Conservation (phyloP, 2,113 vertebrate species). For the Rattus rattus region DNA sequence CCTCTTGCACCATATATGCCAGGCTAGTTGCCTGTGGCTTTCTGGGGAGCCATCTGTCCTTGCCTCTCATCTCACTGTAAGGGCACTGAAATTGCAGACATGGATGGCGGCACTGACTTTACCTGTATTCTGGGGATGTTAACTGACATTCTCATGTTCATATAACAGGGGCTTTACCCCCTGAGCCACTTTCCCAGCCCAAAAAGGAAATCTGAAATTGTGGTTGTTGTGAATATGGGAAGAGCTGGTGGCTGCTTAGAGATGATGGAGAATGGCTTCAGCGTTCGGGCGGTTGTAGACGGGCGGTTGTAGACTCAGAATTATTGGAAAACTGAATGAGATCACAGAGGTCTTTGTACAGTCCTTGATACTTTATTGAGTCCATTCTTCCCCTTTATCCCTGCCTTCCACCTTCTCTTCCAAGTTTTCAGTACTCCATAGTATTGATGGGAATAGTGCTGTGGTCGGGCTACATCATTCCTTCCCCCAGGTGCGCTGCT, state of each 20-base stretch:
- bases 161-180: background rate
- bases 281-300: background rate
- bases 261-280: background rate
- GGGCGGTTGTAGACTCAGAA: background rate
- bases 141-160: too few species aligned
- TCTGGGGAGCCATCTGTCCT: background rate
- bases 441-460: background rate
- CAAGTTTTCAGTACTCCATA: background rate
- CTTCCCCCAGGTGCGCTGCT: background rate
- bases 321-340: background rate
- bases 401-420: background rate
- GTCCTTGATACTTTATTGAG: background rate
- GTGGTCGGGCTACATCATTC: background rate
- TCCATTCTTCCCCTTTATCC: background rate
- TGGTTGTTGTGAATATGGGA: background rate
- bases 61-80: background rate
- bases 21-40: background rate
- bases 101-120: background rate
- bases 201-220: background rate
- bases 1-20: background rate
- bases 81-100: background rate
- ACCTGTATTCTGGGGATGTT: background rate
- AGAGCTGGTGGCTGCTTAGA: background rate
- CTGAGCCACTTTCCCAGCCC: background rate
- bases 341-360: background rate